Evolutionary conservation across 2,888 invertebrate genomes (phyloP).

Genomic region (Eudasyphora cyanicolor): DNA sequence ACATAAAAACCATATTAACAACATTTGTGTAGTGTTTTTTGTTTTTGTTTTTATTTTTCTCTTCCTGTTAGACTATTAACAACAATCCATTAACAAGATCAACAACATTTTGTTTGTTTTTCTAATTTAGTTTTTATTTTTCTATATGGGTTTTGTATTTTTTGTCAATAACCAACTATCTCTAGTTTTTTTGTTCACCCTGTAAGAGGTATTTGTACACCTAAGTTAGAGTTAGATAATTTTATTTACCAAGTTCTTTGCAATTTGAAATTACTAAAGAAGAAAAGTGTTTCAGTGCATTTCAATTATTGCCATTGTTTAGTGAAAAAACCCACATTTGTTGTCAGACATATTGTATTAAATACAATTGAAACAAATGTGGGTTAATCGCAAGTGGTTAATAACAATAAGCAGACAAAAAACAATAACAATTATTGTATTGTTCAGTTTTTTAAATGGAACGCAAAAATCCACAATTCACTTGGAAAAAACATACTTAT

Average conservation of each 20-base stretch:
- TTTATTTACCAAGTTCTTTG: slow-evolving; percentile 9
- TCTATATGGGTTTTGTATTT: slow-evolving; percentile 8
- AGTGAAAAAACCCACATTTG: slow-evolving; percentile 30
- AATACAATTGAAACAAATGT: slow-evolving; percentile 17
- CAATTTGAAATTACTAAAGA: slow-evolving; percentile 9
- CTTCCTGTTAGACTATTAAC: slow-evolving; percentile 54
- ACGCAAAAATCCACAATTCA: no score
- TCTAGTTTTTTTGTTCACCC: background rate
- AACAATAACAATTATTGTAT: background rate
- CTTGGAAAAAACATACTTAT: no score
- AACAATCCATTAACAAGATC: slow-evolving; percentile 59
- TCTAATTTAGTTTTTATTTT: slow-evolving; percentile 29
- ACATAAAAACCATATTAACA: no score
- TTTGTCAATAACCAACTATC: slow-evolving; percentile 19
- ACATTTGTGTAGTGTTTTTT: background rate
- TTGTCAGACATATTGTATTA: background rate
- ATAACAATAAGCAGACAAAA: slow-evolving; percentile 19
- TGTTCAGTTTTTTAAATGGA: no score
- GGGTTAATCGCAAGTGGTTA: slow-evolving; percentile 34
- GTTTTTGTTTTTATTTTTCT: slow-evolving; percentile 21
- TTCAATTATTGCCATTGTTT: slow-evolving; percentile 12
- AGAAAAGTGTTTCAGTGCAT: slow-evolving; percentile 1
- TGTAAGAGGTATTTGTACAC: background rate
- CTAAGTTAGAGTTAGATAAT: slow-evolving; percentile 42
- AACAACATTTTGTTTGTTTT: slow-evolving; percentile 54